Evolutionary conservation across 64 coral and sea anemone genomes (phyloP).

Genomic region (Platygyra sinensis): DNA sequence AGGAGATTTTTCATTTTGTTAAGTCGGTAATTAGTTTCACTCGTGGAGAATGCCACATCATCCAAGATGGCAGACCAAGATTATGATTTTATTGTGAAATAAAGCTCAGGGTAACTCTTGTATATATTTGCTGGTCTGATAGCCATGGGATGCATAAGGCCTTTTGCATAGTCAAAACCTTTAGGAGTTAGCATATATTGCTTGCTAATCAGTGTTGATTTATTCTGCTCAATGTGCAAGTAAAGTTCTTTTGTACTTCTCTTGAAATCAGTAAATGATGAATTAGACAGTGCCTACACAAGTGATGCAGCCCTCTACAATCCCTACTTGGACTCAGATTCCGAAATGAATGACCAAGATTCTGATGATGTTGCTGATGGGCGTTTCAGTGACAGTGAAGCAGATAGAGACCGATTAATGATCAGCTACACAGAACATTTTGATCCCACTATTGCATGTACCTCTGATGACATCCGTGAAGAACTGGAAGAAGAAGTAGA

Average conservation of each 20-base stretch:
- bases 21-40: too few relatives aligned
- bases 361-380: slow-evolving; percentile 39
- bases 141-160: too few relatives aligned
- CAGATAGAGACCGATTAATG: slow-evolving; percentile 17
- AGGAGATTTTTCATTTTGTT: too few relatives aligned
- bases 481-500: slow-evolving; percentile 8
- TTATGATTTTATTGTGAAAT: too few relatives aligned
- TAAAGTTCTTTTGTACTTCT: background rate
- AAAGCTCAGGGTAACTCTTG: too few relatives aligned
- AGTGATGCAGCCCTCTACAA: slow-evolving; percentile 66
- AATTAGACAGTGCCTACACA: slow-evolving; percentile 43
- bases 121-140: too few relatives aligned
- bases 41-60: too few relatives aligned
- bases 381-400: slow-evolving; percentile 49
- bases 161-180: too few relatives aligned
- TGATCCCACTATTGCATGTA: background rate
- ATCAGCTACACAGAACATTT: slow-evolving; percentile 26
- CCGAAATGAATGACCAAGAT: slow-evolving; percentile 44
- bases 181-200: too few relatives aligned
- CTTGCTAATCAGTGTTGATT: too few relatives aligned
- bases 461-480: slow-evolving; percentile 27
- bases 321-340: slow-evolving; percentile 63
- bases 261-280: background rate
- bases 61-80: too few relatives aligned
- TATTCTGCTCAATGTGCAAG: too few relatives aligned